Percentiles rank a stretch among this genome's conserved stretches.
These are phyloP conservation scores for Caranx ignobilis DNA, from an alignment of 2,113 vertebrate genomes.

Conservation along the genomic window DNA sequence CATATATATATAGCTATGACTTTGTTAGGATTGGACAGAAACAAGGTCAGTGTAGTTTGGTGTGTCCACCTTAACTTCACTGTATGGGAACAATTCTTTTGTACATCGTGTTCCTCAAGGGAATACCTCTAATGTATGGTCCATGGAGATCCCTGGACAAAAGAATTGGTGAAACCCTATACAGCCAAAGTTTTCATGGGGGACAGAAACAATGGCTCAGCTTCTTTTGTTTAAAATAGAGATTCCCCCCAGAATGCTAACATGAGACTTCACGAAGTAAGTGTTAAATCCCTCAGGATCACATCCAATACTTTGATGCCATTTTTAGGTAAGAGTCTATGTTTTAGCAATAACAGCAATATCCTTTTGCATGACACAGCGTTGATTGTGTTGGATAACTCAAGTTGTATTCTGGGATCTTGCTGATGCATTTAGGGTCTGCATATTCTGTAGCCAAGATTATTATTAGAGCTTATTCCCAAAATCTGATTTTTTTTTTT, in stretches of 20 bases:
- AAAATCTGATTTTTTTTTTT: too few species aligned
- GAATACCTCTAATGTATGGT: slow-evolving; percentile 41
- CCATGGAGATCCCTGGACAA: background rate
- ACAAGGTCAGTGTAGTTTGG: slow-evolving; percentile 68
- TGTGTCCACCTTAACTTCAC: slow-evolving; percentile 39
- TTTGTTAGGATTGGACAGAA: slow-evolving; percentile 63
- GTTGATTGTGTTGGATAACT: slow-evolving; percentile 39
- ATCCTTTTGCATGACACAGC: slow-evolving; percentile 41
- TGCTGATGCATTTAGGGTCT: too few species aligned
- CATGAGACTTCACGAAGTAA: slow-evolving; percentile 58
- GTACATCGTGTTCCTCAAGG: slow-evolving; percentile 42
- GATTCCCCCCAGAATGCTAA: slow-evolving; percentile 44
- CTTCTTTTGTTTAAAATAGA: slow-evolving; percentile 52
- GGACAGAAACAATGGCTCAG: slow-evolving; percentile 55
- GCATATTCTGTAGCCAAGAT: too few species aligned
- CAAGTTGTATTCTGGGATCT: too few species aligned
- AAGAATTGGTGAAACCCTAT: slow-evolving; percentile 64
- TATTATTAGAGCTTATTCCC: too few species aligned
- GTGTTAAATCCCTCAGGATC: slow-evolving; percentile 36
- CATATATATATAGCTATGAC: slow-evolving; percentile 59
- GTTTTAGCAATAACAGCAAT: slow-evolving; percentile 39
- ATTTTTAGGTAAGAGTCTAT: slow-evolving; percentile 30
- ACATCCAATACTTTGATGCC: slow-evolving; percentile 45
- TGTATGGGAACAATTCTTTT: slow-evolving; percentile 61
- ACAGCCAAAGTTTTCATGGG: slow-evolving; percentile 51